Conservation (phyloP, 2,113 vertebrate genomes). For the Hystrix cristata region DNA sequence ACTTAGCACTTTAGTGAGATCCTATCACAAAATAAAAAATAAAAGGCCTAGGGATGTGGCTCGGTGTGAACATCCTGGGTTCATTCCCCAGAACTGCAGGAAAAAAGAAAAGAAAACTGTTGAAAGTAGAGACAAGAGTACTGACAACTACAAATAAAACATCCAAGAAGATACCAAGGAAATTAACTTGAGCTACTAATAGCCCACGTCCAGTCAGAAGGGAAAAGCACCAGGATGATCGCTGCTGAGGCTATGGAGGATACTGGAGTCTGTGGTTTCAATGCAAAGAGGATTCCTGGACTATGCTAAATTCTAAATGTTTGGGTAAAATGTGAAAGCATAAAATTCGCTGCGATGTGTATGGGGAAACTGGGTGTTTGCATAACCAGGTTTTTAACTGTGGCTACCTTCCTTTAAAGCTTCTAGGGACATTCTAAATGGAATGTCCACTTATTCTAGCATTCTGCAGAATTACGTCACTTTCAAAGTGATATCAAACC, state of each 20-base stretch:
- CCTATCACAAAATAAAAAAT: background rate
- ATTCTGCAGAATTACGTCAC: background rate
- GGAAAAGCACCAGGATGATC: background rate
- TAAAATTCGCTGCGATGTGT: background rate
- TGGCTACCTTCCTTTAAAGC: background rate
- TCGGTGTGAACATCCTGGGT: background rate
- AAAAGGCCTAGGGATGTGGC: background rate
- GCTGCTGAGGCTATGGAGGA: background rate
- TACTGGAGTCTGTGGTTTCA: background rate
- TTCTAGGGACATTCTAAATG: background rate
- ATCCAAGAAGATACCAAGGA: background rate
- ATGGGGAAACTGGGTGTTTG: background rate
- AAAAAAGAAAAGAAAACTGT: background rate
- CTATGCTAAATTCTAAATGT: background rate
- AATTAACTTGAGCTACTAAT: background rate
- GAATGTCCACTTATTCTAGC: background rate
- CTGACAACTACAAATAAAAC: background rate
- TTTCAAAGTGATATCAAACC: slow-evolving; percentile 4
- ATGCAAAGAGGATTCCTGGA: background rate
- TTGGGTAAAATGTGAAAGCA: background rate
- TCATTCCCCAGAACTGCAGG: background rate
- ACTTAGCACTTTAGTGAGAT: background rate
- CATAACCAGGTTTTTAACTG: background rate
- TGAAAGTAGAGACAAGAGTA: background rate
- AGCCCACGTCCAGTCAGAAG: background rate